Base-by-base conservation (phyloP, 2,113 vertebrate genomes). In the Triplophysa siluroides region DNA sequence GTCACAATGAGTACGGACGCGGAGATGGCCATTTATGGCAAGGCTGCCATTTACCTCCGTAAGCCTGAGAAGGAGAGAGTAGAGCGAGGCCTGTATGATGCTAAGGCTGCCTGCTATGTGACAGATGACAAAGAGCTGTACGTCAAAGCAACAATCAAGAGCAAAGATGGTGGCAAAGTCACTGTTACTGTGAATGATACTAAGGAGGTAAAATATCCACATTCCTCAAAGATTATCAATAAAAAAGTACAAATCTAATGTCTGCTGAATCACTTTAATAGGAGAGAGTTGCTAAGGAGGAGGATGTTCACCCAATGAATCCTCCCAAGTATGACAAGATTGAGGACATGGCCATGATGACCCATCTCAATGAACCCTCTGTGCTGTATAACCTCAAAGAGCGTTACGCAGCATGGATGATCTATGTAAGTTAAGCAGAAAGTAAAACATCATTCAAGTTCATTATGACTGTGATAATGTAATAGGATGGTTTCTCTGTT, bases 241-340 rank as follows among this genome's bases (percentile, higher is more conserved):
- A 9, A 19, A n/a, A 13, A 9, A 21, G 2, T 16, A 9, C 18
- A 9, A 9, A 58, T 21, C n/a, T 58, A 21, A 58, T 58, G 8
- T 58, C 7, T 21, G 54, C 54, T 58, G 19, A 21, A n/a, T 58
- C 7, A 58, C 54, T n/a, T 58, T 21, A 9, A 58, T 18, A 83
- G 82, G 1, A 45, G 14, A 78, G 41, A 67, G 92, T 90, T 1
- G 93, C 93, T 18, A 94, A 87, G 80, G 93, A 94, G 0, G 93
- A 93, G 9, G 88, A 94, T 81, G 67, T 82, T 50, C 24, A 18
- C 54, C 54, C 54, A 58, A 58, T 58, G 19, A 58, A 58, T 21
- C 54, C 54, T 58, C 54, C 54, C 19, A 58, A 58, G 54, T 58
- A 9, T 58, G 54, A 21, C 54, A 58, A 58, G 19, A 58, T 58